A percentile compares a stretch with the other conserved stretches of the same genome.
phyloP scores from a whole-genome alignment of 1,140 invertebrate genomes.

The Neotoxoptera formosana region DNA sequence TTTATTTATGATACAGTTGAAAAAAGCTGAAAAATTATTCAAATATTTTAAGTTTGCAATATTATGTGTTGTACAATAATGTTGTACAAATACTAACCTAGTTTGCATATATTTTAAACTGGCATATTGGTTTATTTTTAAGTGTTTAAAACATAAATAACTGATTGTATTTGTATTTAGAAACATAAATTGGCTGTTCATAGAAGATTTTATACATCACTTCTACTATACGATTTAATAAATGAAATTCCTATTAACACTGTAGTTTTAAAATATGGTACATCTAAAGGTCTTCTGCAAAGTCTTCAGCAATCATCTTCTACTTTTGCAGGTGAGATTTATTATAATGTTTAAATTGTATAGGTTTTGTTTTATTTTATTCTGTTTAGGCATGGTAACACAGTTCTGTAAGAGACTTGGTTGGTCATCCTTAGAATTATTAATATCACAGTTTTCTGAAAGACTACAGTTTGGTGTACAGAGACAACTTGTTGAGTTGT shows the following conservation, averaged over 20 bases:
- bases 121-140: not conserved
- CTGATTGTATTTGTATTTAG: constrained; percentile 51
- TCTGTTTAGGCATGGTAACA: constrained; percentile 83
- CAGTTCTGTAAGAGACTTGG: constrained; percentile 91
- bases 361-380: constrained; percentile 37
- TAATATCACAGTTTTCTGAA: constrained; percentile 92
- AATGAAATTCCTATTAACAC: constrained; percentile 83
- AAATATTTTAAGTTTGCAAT: not conserved
- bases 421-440: constrained; percentile 88
- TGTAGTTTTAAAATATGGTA: constrained; percentile 85
- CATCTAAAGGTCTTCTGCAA: constrained; percentile 87
- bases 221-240: constrained; percentile 92
- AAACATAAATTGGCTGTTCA: constrained; percentile 62
- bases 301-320: constrained; percentile 93
- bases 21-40: not conserved
- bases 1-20: not conserved
- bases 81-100: not conserved
- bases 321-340: constrained; percentile 86
- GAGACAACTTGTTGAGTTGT: constrained; percentile 89
- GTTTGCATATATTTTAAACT: not conserved
- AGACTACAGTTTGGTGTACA: constrained; percentile 94
- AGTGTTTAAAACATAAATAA: not conserved
- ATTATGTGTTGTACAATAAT: not conserved
- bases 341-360: constrained; percentile 24
- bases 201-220: constrained; percentile 87